These are phyloP conservation scores for Marmota flaviventris DNA, from an alignment of 2,113 vertebrate species.

Conservation along the genomic window DNA sequence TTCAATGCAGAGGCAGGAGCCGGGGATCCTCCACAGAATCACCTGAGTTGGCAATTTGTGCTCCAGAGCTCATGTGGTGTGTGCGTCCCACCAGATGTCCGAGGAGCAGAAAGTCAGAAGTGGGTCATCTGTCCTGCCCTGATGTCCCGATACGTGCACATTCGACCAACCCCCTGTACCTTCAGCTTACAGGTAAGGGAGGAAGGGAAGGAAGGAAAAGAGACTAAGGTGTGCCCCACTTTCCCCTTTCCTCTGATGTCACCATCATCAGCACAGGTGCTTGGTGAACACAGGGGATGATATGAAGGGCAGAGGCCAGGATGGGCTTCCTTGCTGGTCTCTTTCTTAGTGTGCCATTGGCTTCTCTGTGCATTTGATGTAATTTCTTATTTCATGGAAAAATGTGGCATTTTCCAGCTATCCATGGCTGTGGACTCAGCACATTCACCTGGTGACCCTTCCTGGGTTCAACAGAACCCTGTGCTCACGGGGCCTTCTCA, in stretches of 20 bases:
- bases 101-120: background rate
- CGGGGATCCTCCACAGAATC: background rate
- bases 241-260: background rate
- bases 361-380: background rate
- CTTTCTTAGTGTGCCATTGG: no score
- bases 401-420: background rate
- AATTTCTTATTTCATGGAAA: background rate
- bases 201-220: background rate
- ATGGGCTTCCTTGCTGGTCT: background rate
- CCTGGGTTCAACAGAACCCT: background rate
- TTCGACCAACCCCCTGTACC: background rate
- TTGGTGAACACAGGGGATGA: no score
- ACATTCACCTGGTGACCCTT: background rate
- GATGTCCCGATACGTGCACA: no score
- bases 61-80: accelerated
- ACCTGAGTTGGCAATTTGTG: background rate
- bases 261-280: background rate
- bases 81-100: background rate
- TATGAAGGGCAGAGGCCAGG: background rate
- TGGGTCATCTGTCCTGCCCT: background rate
- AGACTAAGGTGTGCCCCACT: no score
- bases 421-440: background rate
- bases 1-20: background rate
- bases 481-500: accelerated
- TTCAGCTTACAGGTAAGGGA: no score